phyloP scores from a whole-genome alignment of 2,888 invertebrate species.

The Eupithecia insigniata region DNA sequence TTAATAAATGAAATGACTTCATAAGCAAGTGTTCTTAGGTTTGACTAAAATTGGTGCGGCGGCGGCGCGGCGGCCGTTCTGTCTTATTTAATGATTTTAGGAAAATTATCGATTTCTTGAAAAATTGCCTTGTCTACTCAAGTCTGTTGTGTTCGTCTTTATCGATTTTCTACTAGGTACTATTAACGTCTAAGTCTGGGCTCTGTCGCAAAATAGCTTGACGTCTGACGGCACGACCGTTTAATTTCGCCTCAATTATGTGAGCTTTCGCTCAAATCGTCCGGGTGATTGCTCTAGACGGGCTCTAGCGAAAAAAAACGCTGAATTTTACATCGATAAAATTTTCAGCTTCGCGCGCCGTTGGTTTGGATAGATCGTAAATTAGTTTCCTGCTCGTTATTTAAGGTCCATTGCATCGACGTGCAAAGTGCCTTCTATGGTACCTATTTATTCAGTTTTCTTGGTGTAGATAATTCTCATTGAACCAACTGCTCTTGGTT shows the following conservation, averaged over 20 bases:
- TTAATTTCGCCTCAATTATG: conserved; percentile 39
- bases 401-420: conserved; percentile 30
- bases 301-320: conserved; percentile 26
- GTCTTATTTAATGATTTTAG: background rate
- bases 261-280: conserved; percentile 35
- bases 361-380: conserved; percentile 31
- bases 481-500: background rate
- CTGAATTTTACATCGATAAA: conserved; percentile 39
- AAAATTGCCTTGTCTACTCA: background rate
- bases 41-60: background rate
- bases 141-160: background rate
- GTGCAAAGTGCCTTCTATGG: background rate
- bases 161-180: conserved; percentile 7
- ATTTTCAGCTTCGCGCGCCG: conserved; percentile 30
- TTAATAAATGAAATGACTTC: background rate
- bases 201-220: conserved; percentile 6
- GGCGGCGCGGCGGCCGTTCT: background rate
- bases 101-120: background rate
- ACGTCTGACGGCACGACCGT: conserved; percentile 13
- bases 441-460: conserved; percentile 1
- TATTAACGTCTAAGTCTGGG: conserved; percentile 5
- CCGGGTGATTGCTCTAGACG: conserved; percentile 32
- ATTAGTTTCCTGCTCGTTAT: conserved; percentile 24
- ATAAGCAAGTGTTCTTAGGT: background rate
- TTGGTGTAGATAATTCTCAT: conserved; percentile 6